phyloP scores from a whole-genome alignment of 2,888 invertebrate genomes.

The Anoplius nigerrimus region DNA sequence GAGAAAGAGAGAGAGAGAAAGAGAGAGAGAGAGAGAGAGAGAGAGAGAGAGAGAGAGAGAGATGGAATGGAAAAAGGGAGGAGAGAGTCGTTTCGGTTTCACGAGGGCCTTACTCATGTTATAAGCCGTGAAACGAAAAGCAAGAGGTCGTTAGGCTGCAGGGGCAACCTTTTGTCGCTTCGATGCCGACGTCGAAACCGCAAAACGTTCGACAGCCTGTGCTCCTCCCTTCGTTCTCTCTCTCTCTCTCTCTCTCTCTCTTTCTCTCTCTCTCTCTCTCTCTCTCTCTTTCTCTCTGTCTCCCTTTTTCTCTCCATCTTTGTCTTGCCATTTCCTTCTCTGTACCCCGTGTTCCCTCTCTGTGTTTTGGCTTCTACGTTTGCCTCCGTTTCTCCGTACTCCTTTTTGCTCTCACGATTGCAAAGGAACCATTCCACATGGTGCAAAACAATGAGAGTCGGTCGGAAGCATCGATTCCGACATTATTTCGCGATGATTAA shows the following conservation, averaged over 20 bases:
- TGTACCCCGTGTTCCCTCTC: conserved; percentile 12
- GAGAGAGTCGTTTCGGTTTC: conserved; percentile 61
- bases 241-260: conserved; percentile 16
- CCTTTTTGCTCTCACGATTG: no score
- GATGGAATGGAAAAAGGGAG: background rate
- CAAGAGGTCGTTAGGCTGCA: conserved; percentile 73
- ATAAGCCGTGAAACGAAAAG: conserved; percentile 71
- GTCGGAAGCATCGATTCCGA: no score
- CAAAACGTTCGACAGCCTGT: conserved; percentile 51
- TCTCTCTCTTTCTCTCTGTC: conserved; percentile 30
- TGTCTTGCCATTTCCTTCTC: conserved; percentile 26
- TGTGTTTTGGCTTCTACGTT: no score
- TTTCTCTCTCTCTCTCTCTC: conserved; percentile 15
- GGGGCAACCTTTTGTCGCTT: conserved; percentile 72
- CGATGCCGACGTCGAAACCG: conserved; percentile 71
- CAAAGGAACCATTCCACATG: no score
- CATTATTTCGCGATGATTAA: no score
- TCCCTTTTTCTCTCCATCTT: background rate
- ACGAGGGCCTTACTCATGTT: conserved; percentile 53
- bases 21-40: conserved; percentile 15
- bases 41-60: conserved; percentile 18
- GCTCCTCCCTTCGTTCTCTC: conserved; percentile 37
- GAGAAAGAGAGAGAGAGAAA: background rate
- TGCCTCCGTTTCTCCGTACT: no score
- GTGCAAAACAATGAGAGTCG: no score